Evolutionary conservation across 1,140 invertebrate genomes (phyloP).

Genomic region (Homarus americanus): DNA sequence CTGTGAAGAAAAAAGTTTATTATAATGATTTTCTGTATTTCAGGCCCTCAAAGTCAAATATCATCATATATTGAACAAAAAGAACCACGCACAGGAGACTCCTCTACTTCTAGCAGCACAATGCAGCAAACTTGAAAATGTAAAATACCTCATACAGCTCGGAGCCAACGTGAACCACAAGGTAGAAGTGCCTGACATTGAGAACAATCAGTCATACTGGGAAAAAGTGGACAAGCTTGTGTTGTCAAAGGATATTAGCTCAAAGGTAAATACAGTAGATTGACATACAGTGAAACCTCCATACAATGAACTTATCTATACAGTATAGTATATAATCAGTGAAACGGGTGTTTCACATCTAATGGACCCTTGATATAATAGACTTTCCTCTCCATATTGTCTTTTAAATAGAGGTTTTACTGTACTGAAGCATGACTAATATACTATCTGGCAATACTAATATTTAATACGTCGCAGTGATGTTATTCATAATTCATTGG

Average conservation of each 20-base stretch:
- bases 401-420: no score
- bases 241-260: slow-evolving; percentile 55
- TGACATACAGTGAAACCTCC: no score
- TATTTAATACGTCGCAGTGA: no score
- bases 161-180: slow-evolving; percentile 54
- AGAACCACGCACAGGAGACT: slow-evolving; percentile 45
- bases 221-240: slow-evolving; percentile 53
- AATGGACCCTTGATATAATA: no score
- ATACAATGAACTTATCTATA: no score
- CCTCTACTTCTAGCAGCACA: slow-evolving; percentile 60
- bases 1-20: background rate
- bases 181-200: slow-evolving; percentile 22
- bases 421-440: no score
- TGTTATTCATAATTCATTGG: no score
- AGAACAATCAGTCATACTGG: slow-evolving; percentile 47
- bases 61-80: slow-evolving; percentile 42
- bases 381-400: no score
- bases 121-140: slow-evolving; percentile 54
- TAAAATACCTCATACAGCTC: slow-evolving; percentile 54
- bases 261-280: slow-evolving; percentile 44
- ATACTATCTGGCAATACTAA: no score
- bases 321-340: no score
- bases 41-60: slow-evolving; percentile 59
- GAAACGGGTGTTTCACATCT: no score
- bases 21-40: background rate